phyloP scores from a whole-genome alignment of 1,140 invertebrate species.

The Nautilus pompilius region DNA sequence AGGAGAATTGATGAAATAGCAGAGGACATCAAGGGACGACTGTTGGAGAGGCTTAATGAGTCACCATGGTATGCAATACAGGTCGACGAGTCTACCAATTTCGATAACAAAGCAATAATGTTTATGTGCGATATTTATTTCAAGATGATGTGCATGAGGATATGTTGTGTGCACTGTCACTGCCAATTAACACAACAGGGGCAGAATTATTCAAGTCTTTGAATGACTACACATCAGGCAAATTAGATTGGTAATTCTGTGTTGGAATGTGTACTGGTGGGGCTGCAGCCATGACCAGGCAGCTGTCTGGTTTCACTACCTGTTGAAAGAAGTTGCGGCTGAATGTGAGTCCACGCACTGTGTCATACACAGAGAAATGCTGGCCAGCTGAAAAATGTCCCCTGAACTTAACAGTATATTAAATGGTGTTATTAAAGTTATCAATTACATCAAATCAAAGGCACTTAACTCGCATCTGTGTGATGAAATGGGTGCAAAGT shows the following conservation, averaged over 20 bases:
- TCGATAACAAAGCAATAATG: not conserved
- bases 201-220: not conserved
- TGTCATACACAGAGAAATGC: not conserved
- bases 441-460: not conserved
- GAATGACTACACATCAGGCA: not conserved
- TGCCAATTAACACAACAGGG: not conserved
- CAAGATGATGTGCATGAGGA: too few relatives aligned
- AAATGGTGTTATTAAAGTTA: not conserved
- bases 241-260: not conserved
- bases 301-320: not conserved
- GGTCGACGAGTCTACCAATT: not conserved
- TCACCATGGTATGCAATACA: not conserved
- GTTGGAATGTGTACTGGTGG: not conserved
- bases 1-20: not conserved
- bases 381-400: conserved; percentile 14
- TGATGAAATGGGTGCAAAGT: not conserved
- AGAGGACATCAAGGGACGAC: not conserved
- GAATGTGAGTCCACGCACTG: conserved; percentile 3
- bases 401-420: conserved; percentile 4
- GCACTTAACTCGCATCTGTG: not conserved
- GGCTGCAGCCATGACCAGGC: not conserved
- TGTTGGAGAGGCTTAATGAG: not conserved
- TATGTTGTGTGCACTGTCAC: too few relatives aligned
- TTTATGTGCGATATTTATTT: not conserved
- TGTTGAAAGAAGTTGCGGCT: not conserved